These are phyloP conservation scores for Aplysia californica DNA, from an alignment of 1,140 invertebrate species.

Conservation along the genomic window DNA sequence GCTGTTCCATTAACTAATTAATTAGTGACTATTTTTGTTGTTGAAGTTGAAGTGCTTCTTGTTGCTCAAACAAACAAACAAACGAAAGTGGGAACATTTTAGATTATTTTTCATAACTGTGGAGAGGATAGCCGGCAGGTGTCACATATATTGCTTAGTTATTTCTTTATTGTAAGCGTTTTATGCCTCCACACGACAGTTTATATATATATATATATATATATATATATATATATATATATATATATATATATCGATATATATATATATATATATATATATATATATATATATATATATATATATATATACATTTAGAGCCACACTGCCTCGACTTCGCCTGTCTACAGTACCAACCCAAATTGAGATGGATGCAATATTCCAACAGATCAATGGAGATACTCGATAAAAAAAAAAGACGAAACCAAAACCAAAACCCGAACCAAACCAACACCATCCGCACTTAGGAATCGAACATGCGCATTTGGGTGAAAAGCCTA, in stretches of 20 bases:
- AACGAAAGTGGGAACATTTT: no score
- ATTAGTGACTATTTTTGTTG: background rate
- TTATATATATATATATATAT: background rate
- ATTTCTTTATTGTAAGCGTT: no score
- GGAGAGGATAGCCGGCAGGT: no score
- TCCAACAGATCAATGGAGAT: no score
- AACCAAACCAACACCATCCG: background rate
- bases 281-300: background rate
- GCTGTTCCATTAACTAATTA: background rate
- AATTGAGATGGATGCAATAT: no score
- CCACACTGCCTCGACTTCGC: background rate
- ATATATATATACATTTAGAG: background rate
- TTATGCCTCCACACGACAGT: background rate
- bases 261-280: no score
- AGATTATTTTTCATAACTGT: no score
- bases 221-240: background rate
- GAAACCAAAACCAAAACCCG: background rate
- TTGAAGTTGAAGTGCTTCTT: background rate
- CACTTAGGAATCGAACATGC: background rate
- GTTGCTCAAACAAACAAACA: no score
- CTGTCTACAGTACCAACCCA: background rate
- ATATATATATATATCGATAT: no score
- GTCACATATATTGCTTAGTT: no score
- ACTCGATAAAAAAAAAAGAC: background rate
- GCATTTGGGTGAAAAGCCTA: background rate